Percentiles rank a stretch among this genome's conserved stretches.
Evolutionary conservation across 2,888 invertebrate genomes (phyloP).

Genomic region (Rhagium mordax): DNA sequence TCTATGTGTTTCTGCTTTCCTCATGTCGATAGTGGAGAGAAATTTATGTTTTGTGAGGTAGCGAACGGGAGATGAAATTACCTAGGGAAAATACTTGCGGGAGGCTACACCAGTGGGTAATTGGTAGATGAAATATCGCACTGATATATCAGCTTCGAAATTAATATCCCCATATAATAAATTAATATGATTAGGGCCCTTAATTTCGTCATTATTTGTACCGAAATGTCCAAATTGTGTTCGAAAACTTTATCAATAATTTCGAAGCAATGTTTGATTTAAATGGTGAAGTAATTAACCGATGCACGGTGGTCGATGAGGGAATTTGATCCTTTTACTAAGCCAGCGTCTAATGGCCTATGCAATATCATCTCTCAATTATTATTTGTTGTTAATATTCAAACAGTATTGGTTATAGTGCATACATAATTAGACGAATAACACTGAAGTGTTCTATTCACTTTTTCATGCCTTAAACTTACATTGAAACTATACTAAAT

Average conservation of each 20-base stretch:
- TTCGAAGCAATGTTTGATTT: no score
- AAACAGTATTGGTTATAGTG: no score
- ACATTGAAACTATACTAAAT: not conserved
- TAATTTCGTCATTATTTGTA: not conserved
- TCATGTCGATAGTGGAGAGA: not conserved
- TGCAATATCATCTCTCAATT: no score
- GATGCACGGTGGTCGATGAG: no score
- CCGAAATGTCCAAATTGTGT: not conserved
- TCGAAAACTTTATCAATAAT: not conserved
- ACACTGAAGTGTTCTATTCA: no score
- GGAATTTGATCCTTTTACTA: no score
- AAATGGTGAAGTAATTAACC: no score
- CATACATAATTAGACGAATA: no score
- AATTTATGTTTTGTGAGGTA: constrained; percentile 3
- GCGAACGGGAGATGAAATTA: not conserved
- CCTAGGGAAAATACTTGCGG: constrained; percentile 2
- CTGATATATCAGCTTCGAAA: not conserved
- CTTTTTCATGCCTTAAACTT: not conserved
- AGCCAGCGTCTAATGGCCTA: no score
- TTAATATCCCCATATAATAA: constrained; percentile 1
- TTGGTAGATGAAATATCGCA: constrained; percentile 4
- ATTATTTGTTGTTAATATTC: no score
- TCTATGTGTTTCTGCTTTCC: not conserved
- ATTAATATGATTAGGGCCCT: not conserved
- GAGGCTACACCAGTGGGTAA: constrained; percentile 1